Base-by-base conservation (phyloP, 1,140 invertebrate species). In the Cecropterus lyciades region DNA sequence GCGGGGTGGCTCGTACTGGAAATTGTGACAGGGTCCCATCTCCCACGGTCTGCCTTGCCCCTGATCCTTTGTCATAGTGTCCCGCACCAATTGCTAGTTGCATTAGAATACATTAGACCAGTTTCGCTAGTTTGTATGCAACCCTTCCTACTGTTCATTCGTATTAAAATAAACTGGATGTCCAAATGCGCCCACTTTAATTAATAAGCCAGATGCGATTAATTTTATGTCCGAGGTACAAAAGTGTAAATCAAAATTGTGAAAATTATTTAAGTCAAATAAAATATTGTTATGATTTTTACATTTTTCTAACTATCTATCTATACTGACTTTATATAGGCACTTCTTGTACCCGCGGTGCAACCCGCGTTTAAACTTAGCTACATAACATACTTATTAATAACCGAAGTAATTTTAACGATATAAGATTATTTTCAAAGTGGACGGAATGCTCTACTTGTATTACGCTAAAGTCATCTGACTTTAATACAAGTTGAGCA, bases 1-100 rank as follows among this genome's bases (percentile, higher is more conserved):
- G 68, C 72, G 68, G 72, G 79, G 79, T 67, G 73, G 71, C 67
- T 45, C 49, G 57, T 66, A 43, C 55, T 55, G 64, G 77, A 73
- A 75, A 55, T 72, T 67, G 33, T 75, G 75, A 72, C 74, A 78
- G 71, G 67, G 73, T 69, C 66, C 75, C 78, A 80, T 85, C 78
- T 85, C 83, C 75, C 82, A 85, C 84, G 82, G 81, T 77, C 68
- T 20, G 13, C 49, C 66, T 53, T 52, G 64, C 69, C 75, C 75
- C 66, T 73, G 64, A 40, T 52, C 70, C 53, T 64, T 71, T 73
- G 65, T 75, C 63, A 57, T 20, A 51, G 30, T 46, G 33, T 43
- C 33, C 65, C 49, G 37, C 57, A 48, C 62, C 70, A 73, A 72
- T 42, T 70, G 17, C 3, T 48, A 60, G 27, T 60, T 46, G 24